Conservation (phyloP, 2,888 invertebrate species). For the Catocala nupta region DNA sequence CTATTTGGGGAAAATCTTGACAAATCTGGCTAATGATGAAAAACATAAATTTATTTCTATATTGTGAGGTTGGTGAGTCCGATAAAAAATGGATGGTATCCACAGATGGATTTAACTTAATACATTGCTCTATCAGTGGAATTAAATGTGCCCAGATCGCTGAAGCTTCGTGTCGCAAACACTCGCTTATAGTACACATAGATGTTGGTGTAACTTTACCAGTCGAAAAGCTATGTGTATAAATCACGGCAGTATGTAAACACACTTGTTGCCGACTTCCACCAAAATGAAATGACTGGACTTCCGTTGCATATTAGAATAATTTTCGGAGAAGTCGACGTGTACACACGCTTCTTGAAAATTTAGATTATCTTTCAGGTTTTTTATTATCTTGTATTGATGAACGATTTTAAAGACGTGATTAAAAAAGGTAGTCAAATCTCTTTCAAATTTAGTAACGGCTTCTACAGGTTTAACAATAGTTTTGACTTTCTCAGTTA, state of each 20-base stretch:
- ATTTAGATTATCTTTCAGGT: conserved; percentile 17
- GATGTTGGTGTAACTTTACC: conserved; percentile 8
- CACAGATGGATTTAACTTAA: conserved; percentile 2
- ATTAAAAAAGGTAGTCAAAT: conserved; percentile 16
- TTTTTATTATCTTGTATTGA: conserved; percentile 26
- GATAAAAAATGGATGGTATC: conserved; percentile 18
- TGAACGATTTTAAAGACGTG: conserved; percentile 18
- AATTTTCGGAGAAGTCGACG: conserved; percentile 16
- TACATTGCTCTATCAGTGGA: neutral
- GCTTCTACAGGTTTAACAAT: conserved; percentile 14
- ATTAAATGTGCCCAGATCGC: conserved; percentile 14
- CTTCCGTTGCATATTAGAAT: conserved; percentile 8
- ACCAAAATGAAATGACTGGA: conserved; percentile 18
- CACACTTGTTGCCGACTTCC: conserved; percentile 9
- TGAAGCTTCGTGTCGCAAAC: conserved; percentile 14
- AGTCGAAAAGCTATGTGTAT: conserved; percentile 13
- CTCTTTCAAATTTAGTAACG: conserved; percentile 21
- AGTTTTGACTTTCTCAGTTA: conserved; percentile 14
- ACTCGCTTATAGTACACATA: conserved; percentile 14
- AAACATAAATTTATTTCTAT: conserved; percentile 26
- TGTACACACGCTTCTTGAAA: conserved; percentile 18
- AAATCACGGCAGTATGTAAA: conserved; percentile 15
- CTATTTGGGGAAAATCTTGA: conserved; percentile 17
- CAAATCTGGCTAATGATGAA: conserved; percentile 21
- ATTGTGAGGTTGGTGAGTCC: conserved; percentile 24